Conservation (phyloP, 2,113 vertebrate species). For the Sciurus niger region DNA sequence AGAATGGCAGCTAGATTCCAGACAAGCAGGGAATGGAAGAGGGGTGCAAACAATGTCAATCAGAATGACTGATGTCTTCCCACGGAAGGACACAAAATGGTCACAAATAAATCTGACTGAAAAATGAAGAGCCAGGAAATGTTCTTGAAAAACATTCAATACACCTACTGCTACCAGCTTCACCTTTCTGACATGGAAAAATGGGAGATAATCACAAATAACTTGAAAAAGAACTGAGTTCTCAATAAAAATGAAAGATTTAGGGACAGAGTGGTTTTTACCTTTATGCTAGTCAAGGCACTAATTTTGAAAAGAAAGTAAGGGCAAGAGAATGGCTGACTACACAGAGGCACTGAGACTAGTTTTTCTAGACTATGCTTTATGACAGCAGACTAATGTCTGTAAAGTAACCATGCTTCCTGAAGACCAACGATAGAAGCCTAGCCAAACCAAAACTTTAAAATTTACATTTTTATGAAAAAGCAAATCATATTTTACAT, state of each 20-base stretch:
- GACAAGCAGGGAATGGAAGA: background rate
- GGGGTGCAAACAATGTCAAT: background rate
- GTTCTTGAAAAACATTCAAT: background rate
- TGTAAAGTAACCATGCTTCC: background rate
- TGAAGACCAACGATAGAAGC: background rate
- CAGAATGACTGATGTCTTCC: background rate
- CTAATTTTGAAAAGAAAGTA: background rate
- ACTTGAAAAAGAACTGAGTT: background rate
- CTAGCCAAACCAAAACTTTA: background rate
- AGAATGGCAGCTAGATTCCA: background rate
- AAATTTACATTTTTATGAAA: background rate
- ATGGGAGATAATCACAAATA: background rate
- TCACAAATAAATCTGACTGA: background rate
- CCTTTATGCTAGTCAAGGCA: background rate
- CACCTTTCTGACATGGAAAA: background rate
- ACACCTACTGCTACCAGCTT: background rate
- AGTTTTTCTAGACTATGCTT: background rate
- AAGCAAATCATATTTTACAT: slow-evolving; percentile 40
- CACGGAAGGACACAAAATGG: background rate
- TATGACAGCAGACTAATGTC: background rate
- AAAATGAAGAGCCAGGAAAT: background rate
- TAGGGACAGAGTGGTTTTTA: background rate
- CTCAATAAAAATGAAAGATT: background rate
- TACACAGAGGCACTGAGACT: background rate
- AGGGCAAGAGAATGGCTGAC: background rate